These are phyloP conservation scores for Hypomesus transpacificus DNA, from an alignment of 2,113 vertebrate genomes.

Conservation along the genomic window DNA sequence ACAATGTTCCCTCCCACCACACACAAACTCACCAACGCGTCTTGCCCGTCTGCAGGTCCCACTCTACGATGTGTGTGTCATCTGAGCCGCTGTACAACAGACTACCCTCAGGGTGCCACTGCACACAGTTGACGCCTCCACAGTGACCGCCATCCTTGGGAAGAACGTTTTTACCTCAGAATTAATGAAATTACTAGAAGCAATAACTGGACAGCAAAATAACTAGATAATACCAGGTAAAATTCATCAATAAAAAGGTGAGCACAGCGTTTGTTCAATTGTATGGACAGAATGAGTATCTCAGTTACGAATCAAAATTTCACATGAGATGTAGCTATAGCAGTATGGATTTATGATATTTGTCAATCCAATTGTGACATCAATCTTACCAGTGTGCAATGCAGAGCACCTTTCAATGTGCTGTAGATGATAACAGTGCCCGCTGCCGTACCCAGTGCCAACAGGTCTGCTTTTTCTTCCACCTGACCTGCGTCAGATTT, in stretches of 20 bases:
- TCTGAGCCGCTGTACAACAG: constrained; percentile 93
- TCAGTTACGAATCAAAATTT: too few species aligned
- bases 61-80: constrained; percentile 90
- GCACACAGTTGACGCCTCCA: constrained; percentile 83
- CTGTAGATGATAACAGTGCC: constrained; percentile 96
- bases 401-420: constrained; percentile 87
- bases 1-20: not conserved
- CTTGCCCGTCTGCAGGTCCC: constrained; percentile 89
- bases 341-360: not conserved
- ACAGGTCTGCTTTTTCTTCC: constrained; percentile 81
- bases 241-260: too few species aligned
- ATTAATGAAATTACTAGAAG: too few species aligned
- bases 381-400: constrained; percentile 87
- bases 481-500: constrained; percentile 82
- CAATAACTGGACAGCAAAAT: too few species aligned
- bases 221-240: too few species aligned
- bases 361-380: not conserved
- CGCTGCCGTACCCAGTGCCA: constrained; percentile 93
- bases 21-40: constrained; percentile 77
- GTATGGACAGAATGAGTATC: too few species aligned
- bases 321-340: too few species aligned
- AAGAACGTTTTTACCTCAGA: not conserved
- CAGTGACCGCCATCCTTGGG: constrained; percentile 85
- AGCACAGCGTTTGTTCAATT: too few species aligned
- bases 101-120: constrained; percentile 87